These are phyloP conservation scores for Bubo blakistoni DNA, from an alignment of 2,113 vertebrate species.

Conservation along the genomic window DNA sequence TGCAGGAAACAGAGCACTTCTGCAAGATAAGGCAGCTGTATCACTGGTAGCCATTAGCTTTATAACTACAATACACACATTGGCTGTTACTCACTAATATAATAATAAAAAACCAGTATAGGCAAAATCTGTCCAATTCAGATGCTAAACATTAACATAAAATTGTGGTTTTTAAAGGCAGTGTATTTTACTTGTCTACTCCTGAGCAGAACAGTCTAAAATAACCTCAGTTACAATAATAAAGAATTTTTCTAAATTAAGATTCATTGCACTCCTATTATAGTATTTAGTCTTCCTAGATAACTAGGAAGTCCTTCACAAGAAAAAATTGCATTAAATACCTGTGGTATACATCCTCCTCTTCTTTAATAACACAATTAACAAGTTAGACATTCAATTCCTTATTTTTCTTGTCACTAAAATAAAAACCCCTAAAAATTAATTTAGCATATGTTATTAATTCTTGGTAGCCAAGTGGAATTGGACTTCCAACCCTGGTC, in stretches of 20 bases:
- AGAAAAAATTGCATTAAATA: background rate
- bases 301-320: background rate
- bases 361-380: background rate
- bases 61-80: background rate
- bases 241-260: background rate
- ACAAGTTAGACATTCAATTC: background rate
- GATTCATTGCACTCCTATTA: background rate
- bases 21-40: background rate
- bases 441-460: background rate
- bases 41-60: background rate
- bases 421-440: background rate
- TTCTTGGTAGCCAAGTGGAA: background rate
- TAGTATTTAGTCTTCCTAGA: background rate
- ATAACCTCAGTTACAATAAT: background rate
- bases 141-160: background rate
- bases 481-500: background rate
- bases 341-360: background rate
- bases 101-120: accelerated
- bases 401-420: background rate
- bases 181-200: background rate
- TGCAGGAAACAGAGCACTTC: background rate
- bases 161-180: background rate
- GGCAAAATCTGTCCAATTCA: background rate
- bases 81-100: background rate
- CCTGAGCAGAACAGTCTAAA: background rate